Percentiles rank a stretch among this genome's conserved stretches.
Evolutionary conservation across 2,888 invertebrate species (phyloP).

Genomic region (Nezara viridula): DNA sequence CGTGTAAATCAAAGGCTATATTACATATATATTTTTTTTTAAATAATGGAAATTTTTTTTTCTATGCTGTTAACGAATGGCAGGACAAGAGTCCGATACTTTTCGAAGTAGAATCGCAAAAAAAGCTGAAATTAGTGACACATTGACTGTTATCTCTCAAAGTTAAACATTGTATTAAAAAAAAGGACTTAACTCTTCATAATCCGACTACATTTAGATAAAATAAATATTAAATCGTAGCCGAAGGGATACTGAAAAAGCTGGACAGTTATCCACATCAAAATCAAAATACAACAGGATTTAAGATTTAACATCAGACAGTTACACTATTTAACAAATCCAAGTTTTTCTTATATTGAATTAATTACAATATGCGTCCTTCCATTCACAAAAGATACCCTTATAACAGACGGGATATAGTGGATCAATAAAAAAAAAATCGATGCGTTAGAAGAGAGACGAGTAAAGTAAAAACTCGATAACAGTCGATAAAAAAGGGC

Average conservation of each 20-base stretch:
- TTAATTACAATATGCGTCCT: not conserved
- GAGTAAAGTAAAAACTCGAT: slow-evolving; percentile 18
- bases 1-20: too few species aligned
- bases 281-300: not conserved
- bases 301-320: not conserved
- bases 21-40: too few species aligned
- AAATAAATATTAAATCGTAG: not conserved
- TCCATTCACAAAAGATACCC: not conserved
- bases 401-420: not conserved
- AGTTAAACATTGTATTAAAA: too few species aligned
- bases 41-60: too few species aligned
- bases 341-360: not conserved
- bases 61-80: too few species aligned
- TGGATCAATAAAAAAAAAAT: not conserved
- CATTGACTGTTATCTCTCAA: too few species aligned
- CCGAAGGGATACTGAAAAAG: not conserved
- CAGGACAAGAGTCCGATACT: too few species aligned
- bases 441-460: not conserved
- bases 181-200: too few species aligned
- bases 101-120: too few species aligned
- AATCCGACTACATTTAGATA: not conserved
- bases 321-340: not conserved
- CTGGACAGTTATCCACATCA: not conserved
- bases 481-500: not conserved
- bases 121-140: too few species aligned